Evolutionary conservation across 2,888 invertebrate species (phyloP).

Genomic region (Prosapia bicincta): DNA sequence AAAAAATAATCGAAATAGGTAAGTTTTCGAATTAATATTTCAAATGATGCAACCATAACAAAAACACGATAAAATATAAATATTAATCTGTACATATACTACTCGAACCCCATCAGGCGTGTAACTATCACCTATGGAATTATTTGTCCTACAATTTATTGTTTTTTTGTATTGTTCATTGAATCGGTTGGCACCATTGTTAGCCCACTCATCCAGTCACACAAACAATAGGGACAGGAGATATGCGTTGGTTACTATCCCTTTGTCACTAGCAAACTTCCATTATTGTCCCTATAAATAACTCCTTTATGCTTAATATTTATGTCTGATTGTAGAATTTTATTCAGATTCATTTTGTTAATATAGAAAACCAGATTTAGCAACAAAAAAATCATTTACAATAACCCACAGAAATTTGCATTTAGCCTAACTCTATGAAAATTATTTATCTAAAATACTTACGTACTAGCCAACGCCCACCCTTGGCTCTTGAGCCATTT

Average conservation of each 20-base stretch:
- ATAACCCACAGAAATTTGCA: no score
- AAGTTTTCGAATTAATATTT: background rate
- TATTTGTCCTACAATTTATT: background rate
- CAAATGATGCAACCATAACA: background rate
- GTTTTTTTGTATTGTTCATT: background rate
- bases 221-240: background rate
- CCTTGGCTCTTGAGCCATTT: no score
- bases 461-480: no score
- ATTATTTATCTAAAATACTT: no score
- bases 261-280: background rate
- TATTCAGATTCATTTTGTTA: no score
- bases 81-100: no score
- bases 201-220: background rate
- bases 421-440: no score
- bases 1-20: no score
- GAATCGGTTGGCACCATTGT: background rate
- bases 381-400: no score
- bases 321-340: no score
- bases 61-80: background rate
- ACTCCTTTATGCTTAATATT: no score
- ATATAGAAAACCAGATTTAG: no score
- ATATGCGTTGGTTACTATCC: background rate
- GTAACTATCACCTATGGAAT: background rate
- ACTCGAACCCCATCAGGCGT: background rate
- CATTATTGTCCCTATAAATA: background rate